Evolutionary conservation across 1,140 invertebrate species (phyloP).

Genomic region (Leucophenga varia): DNA sequence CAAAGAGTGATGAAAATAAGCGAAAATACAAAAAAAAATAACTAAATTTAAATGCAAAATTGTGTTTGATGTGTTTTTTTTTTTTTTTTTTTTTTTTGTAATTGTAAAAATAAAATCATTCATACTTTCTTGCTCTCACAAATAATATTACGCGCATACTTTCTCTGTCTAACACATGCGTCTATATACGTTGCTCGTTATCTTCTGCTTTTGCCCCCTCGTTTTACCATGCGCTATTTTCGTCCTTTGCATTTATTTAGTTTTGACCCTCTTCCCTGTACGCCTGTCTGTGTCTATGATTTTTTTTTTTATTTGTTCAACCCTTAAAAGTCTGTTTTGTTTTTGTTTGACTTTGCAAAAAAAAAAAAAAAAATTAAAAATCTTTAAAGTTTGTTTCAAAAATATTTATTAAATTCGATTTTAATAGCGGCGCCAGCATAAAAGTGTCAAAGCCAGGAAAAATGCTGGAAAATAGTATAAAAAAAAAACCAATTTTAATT

Average conservation of each 20-base stretch:
- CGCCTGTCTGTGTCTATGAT: slow-evolving; percentile 16
- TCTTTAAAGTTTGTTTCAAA: slow-evolving; percentile 7
- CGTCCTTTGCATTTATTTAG: slow-evolving; percentile 38
- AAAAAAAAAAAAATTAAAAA: slow-evolving; percentile 11
- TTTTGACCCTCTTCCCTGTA: slow-evolving; percentile 49
- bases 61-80: too few relatives aligned
- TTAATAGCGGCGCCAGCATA: too few relatives aligned
- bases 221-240: slow-evolving; percentile 7
- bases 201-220: slow-evolving; percentile 8
- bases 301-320: slow-evolving; percentile 38
- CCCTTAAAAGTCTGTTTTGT: slow-evolving; percentile 32
- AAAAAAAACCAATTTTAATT: slow-evolving; percentile 18
- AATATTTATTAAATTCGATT: too few relatives aligned
- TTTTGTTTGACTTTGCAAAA: slow-evolving; percentile 30
- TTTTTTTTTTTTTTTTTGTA: too few relatives aligned
- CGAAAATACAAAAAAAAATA: too few relatives aligned
- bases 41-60: too few relatives aligned
- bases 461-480: slow-evolving; percentile 20
- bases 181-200: slow-evolving; percentile 5
- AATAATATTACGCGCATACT: too few relatives aligned
- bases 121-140: too few relatives aligned
- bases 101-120: too few relatives aligned
- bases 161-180: too few relatives aligned
- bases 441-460: slow-evolving; percentile 12
- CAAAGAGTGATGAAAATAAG: too few relatives aligned